Conservation (phyloP, 2,797 vertebrate species). For the Champsocephalus gunnari region DNA sequence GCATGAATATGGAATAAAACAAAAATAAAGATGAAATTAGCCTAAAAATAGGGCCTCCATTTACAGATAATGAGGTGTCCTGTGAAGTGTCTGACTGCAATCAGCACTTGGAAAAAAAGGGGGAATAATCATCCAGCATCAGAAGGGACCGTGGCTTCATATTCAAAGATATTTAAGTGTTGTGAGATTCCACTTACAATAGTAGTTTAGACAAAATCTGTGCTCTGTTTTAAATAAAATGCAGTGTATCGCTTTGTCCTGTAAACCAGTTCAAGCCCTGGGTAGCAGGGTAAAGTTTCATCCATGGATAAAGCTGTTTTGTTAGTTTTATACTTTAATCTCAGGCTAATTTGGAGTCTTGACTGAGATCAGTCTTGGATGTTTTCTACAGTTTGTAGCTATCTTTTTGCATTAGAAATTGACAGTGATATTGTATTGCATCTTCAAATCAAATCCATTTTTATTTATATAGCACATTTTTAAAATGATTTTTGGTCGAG, state of each 20-base stretch:
- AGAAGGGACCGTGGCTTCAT: constrained; percentile 11
- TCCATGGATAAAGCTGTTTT: not conserved
- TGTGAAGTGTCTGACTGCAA: constrained; percentile 63
- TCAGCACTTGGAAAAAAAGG: constrained; percentile 57
- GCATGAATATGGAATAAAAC: not conserved
- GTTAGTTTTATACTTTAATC: no score
- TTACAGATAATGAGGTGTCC: constrained; percentile 59
- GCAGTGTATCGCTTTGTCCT: not conserved
- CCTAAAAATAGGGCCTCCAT: constrained; percentile 55
- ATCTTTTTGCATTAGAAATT: no score
- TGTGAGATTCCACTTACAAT: constrained; percentile 33
- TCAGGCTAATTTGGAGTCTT: no score
- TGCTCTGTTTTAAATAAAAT: constrained; percentile 20
- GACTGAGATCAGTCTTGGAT: no score
- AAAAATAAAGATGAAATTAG: constrained; percentile 34
- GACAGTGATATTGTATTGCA: no score
- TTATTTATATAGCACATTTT: no score
- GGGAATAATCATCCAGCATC: constrained; percentile 56
- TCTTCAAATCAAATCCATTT: no score
- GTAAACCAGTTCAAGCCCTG: not conserved
- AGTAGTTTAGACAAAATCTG: constrained; percentile 14
- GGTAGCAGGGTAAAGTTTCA: not conserved
- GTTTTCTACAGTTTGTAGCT: no score
- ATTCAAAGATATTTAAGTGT: constrained; percentile 44
- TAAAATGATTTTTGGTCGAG: no score